Percentiles rank a stretch among this genome's conserved stretches.
These are phyloP conservation scores for Patella pellucida DNA, from an alignment of 2,888 invertebrate genomes.

Conservation along the genomic window DNA sequence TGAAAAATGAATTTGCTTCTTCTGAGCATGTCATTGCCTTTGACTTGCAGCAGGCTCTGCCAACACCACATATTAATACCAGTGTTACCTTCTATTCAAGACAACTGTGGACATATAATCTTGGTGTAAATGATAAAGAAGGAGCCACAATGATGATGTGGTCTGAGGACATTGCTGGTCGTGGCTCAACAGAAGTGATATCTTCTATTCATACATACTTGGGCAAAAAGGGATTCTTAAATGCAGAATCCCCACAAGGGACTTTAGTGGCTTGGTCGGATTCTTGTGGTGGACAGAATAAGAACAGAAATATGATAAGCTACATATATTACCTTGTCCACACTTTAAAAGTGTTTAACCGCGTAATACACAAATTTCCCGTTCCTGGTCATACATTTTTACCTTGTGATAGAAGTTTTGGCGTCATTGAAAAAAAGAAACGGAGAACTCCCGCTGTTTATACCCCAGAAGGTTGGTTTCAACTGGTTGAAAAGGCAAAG, in stretches of 20 bases:
- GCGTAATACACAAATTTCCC: neutral
- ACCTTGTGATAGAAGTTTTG: no score
- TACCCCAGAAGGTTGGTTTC: no score
- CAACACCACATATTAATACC: constrained; percentile 16
- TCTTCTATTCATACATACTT: constrained; percentile 4
- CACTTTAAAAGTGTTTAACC: neutral
- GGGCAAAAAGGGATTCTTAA: neutral
- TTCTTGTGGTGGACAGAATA: constrained; percentile 13
- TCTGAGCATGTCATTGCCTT: neutral
- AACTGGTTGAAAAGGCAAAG: no score
- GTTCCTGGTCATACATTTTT: no score
- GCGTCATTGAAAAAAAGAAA: no score
- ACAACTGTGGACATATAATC: constrained; percentile 4
- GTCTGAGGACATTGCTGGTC: constrained; percentile 15
- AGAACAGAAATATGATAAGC: neutral
- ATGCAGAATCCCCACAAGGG: neutral
- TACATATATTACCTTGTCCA: neutral
- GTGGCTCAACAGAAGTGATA: constrained; percentile 12
- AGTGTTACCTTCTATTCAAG: constrained; percentile 9
- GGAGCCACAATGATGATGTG: constrained; percentile 12
- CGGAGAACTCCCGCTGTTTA: no score
- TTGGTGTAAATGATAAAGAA: neutral
- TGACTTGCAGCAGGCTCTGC: constrained; percentile 18
- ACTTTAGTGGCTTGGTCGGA: constrained; percentile 13
- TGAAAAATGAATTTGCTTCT: neutral